Percentiles rank a stretch among this genome's conserved stretches.
Evolutionary conservation across 2,797 vertebrate species (phyloP).

Genomic region (Sylvia borin): DNA sequence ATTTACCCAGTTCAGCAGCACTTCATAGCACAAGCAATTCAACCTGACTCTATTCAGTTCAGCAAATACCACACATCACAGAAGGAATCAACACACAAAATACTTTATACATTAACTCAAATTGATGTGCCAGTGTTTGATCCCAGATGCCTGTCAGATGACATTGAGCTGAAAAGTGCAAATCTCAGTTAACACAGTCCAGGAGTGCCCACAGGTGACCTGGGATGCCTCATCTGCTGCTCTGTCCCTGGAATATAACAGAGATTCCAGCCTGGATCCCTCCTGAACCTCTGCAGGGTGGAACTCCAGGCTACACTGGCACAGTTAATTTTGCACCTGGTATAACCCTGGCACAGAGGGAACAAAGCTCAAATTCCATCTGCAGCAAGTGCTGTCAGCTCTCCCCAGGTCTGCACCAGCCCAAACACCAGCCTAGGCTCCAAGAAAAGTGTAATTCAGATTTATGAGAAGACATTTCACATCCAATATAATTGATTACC

Average conservation of each 20-base stretch:
- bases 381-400: not conserved
- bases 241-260: no score
- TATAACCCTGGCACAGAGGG: not conserved
- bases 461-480: slow-evolving; percentile 59
- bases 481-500: slow-evolving; percentile 66
- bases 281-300: not conserved
- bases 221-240: not conserved
- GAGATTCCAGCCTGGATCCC: not conserved
- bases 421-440: not conserved
- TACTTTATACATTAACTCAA: no score
- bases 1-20: not conserved
- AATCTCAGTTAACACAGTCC: not conserved
- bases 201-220: not conserved
- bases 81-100: not conserved
- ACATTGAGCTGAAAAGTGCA: not conserved
- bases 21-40: not conserved
- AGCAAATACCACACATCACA: not conserved
- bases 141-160: not conserved
- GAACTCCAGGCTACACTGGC: not conserved
- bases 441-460: slow-evolving; percentile 46
- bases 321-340: not conserved
- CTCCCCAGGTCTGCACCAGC: not conserved
- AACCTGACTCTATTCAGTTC: not conserved
- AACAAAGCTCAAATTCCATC: not conserved
- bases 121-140: not conserved